Conservation (phyloP, 2,113 vertebrate genomes). For the Corydoras sp. region DNA sequence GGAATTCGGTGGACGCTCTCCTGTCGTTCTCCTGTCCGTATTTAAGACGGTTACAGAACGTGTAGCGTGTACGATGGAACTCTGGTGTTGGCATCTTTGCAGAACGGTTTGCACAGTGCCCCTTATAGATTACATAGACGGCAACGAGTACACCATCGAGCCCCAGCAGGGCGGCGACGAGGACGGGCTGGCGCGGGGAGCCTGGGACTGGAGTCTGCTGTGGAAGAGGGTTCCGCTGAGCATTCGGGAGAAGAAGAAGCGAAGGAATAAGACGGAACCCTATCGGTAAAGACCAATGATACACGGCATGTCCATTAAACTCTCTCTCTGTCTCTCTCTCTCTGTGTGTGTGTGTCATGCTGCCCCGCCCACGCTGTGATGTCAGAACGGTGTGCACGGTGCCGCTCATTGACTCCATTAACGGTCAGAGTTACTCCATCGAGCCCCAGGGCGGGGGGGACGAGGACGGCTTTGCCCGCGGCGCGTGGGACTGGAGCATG, state of each 20-base stretch:
- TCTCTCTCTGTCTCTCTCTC: constrained; percentile 56
- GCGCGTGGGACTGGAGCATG: constrained; percentile 99
- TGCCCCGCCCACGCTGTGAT: constrained; percentile 49
- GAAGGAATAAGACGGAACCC: constrained; percentile 88
- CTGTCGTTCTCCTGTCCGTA: no score
- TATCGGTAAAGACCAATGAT: constrained; percentile 80
- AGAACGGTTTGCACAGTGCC: constrained; percentile 98
- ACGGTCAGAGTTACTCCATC: constrained; percentile 81
- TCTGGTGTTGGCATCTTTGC: constrained; percentile 66
- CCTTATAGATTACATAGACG: constrained; percentile 99
- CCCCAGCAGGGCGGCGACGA: constrained; percentile 97
- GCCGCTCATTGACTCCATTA: constrained; percentile 96
- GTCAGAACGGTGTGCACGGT: constrained; percentile 91
- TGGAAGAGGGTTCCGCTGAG: constrained; percentile 95
- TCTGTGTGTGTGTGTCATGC: constrained; percentile 57
- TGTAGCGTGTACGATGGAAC: constrained; percentile 27
- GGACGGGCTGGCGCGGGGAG: constrained; percentile 94
- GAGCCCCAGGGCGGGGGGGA: constrained; percentile 92
- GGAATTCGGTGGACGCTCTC: no score
- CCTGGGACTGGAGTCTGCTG: constrained; percentile 98
- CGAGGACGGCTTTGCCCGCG: constrained; percentile 91
- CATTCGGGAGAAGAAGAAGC: constrained; percentile 89
- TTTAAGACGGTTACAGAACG: no score
- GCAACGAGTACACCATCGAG: constrained; percentile 96
- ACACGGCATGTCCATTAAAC: constrained; percentile 45